These are phyloP conservation scores for Sesamia inferens DNA, from an alignment of 2,888 invertebrate species.

Conservation along the genomic window DNA sequence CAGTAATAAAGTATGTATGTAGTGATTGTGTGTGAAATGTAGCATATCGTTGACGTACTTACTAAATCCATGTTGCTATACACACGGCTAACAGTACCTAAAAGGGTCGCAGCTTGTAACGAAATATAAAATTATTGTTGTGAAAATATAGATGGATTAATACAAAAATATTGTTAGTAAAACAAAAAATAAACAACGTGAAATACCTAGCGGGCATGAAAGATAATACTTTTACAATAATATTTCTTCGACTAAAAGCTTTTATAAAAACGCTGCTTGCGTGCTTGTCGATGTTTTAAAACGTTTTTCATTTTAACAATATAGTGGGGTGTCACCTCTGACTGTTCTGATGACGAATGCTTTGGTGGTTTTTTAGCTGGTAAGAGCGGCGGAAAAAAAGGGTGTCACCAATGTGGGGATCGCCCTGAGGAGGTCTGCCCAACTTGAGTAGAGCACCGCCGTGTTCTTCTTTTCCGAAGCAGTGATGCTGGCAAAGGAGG, in stretches of 20 bases:
- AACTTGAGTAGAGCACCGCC: too few species aligned
- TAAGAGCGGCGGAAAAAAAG: too few species aligned
- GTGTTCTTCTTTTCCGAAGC: too few species aligned
- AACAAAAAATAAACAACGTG: background rate
- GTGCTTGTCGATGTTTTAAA: slow-evolving; percentile 19
- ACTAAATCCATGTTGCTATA: slow-evolving; percentile 2
- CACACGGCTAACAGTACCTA: background rate
- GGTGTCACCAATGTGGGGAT: too few species aligned
- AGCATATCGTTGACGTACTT: slow-evolving; percentile 24
- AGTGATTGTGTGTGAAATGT: background rate
- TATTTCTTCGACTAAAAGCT: slow-evolving; percentile 3
- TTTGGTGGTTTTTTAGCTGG: too few species aligned
- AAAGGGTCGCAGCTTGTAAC: background rate
- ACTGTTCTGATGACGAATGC: background rate
- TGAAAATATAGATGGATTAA: too few species aligned
- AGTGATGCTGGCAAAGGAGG: too few species aligned
- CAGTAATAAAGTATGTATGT: slow-evolving; percentile 8
- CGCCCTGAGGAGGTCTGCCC: too few species aligned
- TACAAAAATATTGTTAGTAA: too few species aligned
- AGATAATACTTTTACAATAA: background rate
- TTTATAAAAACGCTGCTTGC: background rate
- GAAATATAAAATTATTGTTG: background rate
- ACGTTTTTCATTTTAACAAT: slow-evolving; percentile 14
- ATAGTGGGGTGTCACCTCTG: background rate
- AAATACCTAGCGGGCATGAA: background rate